Evolutionary conservation across 2,113 vertebrate genomes (phyloP), one percentile per base, ranked within the genome.

Genomic region (Apteryx owenii): DNA sequence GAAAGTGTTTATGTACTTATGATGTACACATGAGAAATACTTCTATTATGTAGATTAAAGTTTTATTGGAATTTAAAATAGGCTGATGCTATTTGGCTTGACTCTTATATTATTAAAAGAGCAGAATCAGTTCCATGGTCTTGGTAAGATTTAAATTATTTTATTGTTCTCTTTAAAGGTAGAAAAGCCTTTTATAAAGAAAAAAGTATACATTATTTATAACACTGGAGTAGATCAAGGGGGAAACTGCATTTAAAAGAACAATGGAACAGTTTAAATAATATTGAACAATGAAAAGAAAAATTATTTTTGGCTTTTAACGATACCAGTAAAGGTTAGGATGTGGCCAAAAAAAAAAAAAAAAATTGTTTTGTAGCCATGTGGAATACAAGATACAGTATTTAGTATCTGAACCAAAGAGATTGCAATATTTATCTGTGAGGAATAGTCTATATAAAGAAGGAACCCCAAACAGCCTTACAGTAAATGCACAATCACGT

Each of bases 1-100:
- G 7, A 33, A 87, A 77, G 23, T 56, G 29, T 76, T 93, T 76
- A 64, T 69, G 25, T 60, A 78, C 14, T 81, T 76, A 64, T 0
- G 4, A 48, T 38, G 28, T 73, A 73, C 86, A 73, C 53, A 85
- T 9, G 26, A 89, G 44, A 76, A 95, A 62, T 44, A 72, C 16
- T 81, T 95, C 64, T 79, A 5, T 71, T 76, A 56, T 7, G 11
- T 40, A 79, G 29, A 87, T 82, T 73, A 77, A 77, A 5, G 8
- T 77, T 93, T 92, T 89, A 93, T 77, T 89, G 61, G 40, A 94
- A 85, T 95, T 89, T 81, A 82, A n/a, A 87, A 89, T 9, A 40
- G 1, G 18, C 9, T 93, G 58, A 46, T 72, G 25, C 0, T 91
- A 22, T 91, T 93, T 85, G 58, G 7, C 36, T 76, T 92, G 48